A percentile compares a stretch with the other conserved stretches of the same genome.
These are phyloP conservation scores for Clupea harengus DNA, from an alignment of 2,113 vertebrate species.

Conservation along the genomic window DNA sequence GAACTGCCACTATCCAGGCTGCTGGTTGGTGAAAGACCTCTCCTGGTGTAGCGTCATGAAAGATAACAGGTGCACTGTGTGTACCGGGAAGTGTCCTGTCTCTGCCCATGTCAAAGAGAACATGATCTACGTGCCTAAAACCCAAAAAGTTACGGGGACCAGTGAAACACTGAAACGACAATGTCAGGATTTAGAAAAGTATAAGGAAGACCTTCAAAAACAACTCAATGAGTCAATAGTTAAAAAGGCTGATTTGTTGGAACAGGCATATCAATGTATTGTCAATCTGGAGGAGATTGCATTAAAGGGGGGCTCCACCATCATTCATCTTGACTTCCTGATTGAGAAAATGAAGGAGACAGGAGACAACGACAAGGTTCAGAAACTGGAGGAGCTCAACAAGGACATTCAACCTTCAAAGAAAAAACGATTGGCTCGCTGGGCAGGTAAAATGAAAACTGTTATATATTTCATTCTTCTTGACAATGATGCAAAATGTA, in stretches of 20 bases:
- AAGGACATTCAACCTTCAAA: too few species aligned
- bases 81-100: background rate
- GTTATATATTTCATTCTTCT: too few species aligned
- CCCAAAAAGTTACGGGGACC: background rate
- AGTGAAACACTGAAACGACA: background rate
- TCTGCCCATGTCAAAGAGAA: background rate
- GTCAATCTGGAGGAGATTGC: slow-evolving; percentile 17
- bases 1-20: background rate
- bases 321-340: slow-evolving; percentile 16
- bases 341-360: slow-evolving; percentile 17
- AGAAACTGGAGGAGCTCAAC: background rate
- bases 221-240: background rate
- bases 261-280: slow-evolving; percentile 9
- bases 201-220: background rate
- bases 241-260: background rate
- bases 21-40: background rate
- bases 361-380: background rate
- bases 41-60: background rate
- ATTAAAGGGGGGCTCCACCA: slow-evolving; percentile 4
- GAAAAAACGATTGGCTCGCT: too few species aligned
- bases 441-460: too few species aligned
- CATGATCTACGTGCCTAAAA: background rate
- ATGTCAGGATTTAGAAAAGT: background rate
- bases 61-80: background rate
- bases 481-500: too few species aligned